Percentiles rank a stretch among this genome's conserved stretches.
Evolutionary conservation across 2,888 invertebrate species (phyloP).

Genomic region (Glyphotaelius pellucidus): DNA sequence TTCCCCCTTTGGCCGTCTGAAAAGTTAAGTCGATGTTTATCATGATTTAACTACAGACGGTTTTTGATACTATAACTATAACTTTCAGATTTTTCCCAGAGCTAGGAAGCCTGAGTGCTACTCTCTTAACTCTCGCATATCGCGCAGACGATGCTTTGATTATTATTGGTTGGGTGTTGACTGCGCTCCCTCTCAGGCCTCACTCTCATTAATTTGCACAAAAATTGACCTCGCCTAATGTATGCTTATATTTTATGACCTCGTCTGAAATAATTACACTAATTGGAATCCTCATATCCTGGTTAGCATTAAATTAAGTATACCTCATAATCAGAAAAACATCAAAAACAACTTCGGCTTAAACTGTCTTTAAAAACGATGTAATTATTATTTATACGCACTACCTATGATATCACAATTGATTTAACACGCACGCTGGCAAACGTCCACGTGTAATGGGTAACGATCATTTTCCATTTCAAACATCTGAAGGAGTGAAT

Average conservation of each 20-base stretch:
- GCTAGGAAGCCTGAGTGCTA: too few relatives aligned
- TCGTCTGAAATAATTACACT: not conserved
- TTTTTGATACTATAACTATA: too few relatives aligned
- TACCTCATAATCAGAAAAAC: not conserved
- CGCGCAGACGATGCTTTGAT: too few relatives aligned
- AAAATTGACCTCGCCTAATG: not conserved
- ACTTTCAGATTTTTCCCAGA: not conserved
- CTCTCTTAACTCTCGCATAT: too few relatives aligned
- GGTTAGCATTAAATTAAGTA: not conserved
- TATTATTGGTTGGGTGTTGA: not conserved
- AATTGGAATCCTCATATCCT: not conserved
- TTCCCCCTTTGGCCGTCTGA: too few relatives aligned
- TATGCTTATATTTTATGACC: not conserved
- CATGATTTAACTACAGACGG: not conserved
- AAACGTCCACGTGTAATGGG: not conserved
- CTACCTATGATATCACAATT: not conserved
- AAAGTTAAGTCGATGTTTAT: not conserved
- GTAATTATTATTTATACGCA: not conserved
- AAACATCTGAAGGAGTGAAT: not conserved
- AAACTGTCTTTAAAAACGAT: not conserved
- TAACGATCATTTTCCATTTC: not conserved
- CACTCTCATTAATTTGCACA: not conserved
- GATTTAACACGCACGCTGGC: not conserved
- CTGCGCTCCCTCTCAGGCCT: not conserved
- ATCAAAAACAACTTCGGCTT: not conserved